phyloP scores from a whole-genome alignment of 1,140 invertebrate species.

The Bombus pascuorum region DNA sequence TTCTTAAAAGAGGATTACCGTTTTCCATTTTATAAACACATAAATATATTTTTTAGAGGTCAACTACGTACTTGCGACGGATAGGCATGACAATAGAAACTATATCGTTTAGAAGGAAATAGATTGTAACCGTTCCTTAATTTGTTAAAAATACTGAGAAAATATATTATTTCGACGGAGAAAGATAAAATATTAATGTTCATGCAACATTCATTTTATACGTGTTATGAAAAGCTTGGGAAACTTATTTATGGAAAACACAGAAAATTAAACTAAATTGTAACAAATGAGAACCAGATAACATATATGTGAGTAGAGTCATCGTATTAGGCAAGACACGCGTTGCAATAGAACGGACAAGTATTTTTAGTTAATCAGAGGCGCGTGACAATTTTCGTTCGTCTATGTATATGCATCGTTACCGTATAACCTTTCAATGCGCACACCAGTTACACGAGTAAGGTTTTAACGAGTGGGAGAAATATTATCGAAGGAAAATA shows the following conservation, averaged over 20 bases:
- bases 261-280: too few relatives aligned
- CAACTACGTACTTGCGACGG: not conserved
- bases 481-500: slow-evolving; percentile 13
- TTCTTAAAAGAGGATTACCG: too few relatives aligned
- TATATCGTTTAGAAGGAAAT: not conserved
- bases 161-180: too few relatives aligned
- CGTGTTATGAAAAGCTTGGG: too few relatives aligned
- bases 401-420: not conserved
- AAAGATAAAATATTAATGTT: not conserved
- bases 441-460: too few relatives aligned
- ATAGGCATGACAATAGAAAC: not conserved
- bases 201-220: not conserved
- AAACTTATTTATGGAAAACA: too few relatives aligned
- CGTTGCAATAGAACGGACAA: not conserved
- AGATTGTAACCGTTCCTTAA: too few relatives aligned
- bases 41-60: not conserved
- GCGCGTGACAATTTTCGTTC: not conserved
- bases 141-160: too few relatives aligned
- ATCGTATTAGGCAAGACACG: too few relatives aligned
- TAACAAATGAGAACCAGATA: too few relatives aligned
- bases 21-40: too few relatives aligned
- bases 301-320: too few relatives aligned
- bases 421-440: not conserved
- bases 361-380: not conserved
- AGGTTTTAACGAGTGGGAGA: not conserved